Conservation (phyloP, 2,113 vertebrate genomes). For the Apteryx mantelli region DNA sequence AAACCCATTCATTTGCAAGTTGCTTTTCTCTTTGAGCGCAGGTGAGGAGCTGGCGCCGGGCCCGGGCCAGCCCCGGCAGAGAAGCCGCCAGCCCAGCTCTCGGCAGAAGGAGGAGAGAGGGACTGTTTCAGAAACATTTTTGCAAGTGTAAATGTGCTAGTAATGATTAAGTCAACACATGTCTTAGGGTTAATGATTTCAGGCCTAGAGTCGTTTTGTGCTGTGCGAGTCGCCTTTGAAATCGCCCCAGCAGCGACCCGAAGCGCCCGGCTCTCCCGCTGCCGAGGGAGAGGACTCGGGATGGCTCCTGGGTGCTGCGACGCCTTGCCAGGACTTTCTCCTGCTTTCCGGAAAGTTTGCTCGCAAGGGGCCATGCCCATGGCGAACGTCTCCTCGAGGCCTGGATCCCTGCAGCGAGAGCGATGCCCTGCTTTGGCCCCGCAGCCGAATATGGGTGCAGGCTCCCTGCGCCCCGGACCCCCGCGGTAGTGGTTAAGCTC, state of each 20-base stretch:
- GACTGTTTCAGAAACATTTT: not conserved
- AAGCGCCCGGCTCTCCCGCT: not conserved
- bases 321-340: too few species aligned
- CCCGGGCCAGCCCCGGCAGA: accelerated
- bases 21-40: not conserved
- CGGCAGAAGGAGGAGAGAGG: accelerated
- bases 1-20: not conserved
- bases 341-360: too few species aligned
- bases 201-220: not conserved
- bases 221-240: accelerated
- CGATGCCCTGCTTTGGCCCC: too few species aligned
- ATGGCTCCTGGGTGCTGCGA: not conserved
- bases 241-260: accelerated
- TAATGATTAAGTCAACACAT: not conserved
- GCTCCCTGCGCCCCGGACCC: too few species aligned
- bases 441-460: too few species aligned
- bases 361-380: too few species aligned
- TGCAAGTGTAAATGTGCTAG: not conserved
- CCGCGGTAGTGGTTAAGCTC: too few species aligned
- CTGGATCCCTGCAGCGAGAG: too few species aligned
- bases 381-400: too few species aligned
- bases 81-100: not conserved
- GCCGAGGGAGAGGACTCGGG: not conserved
- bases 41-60: not conserved
- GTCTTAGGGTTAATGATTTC: not conserved